Percentiles rank a stretch among this genome's conserved stretches.
phyloP scores from a whole-genome alignment of 2,888 invertebrate genomes.

The Cheilosia urbana region DNA sequence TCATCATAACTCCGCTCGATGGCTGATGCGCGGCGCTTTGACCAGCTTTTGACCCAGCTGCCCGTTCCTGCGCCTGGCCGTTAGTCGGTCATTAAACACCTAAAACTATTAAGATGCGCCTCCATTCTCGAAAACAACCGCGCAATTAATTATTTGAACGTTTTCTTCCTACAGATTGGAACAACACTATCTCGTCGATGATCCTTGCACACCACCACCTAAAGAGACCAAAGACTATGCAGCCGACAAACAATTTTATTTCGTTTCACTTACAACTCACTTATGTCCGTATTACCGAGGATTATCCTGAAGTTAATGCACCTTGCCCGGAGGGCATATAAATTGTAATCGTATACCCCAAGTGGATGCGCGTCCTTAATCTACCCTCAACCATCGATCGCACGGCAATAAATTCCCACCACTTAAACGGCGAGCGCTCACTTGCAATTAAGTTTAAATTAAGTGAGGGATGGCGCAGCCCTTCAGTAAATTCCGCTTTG shows the following conservation, averaged over 20 bases:
- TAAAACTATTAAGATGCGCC: too few relatives aligned
- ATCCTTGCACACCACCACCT: background rate
- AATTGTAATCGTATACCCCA: slow-evolving; percentile 38
- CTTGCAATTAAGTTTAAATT: slow-evolving; percentile 21
- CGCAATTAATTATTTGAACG: background rate
- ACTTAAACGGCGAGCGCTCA: slow-evolving; percentile 21
- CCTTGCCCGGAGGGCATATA: slow-evolving; percentile 57
- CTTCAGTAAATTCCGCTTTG: background rate
- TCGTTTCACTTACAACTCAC: slow-evolving; percentile 62
- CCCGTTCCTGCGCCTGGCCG: too few relatives aligned
- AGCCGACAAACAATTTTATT: slow-evolving; percentile 45
- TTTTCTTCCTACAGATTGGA: background rate
- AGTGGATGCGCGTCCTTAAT: slow-evolving; percentile 39
- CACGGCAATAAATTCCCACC: slow-evolving; percentile 52
- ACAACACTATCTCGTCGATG: background rate
- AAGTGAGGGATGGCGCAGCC: slow-evolving; percentile 30
- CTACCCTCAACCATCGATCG: slow-evolving; percentile 52
- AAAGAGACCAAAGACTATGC: slow-evolving; percentile 6
- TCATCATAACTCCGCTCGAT: too few relatives aligned
- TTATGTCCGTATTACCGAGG: slow-evolving; percentile 42
- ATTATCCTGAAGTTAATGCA: slow-evolving; percentile 60
- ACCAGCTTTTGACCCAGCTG: too few relatives aligned
- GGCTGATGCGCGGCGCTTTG: too few relatives aligned
- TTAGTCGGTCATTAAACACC: too few relatives aligned
- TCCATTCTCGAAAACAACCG: too few relatives aligned